Evolutionary conservation across 2,888 invertebrate species (phyloP).

Genomic region (Agonopterix subpropinquella): DNA sequence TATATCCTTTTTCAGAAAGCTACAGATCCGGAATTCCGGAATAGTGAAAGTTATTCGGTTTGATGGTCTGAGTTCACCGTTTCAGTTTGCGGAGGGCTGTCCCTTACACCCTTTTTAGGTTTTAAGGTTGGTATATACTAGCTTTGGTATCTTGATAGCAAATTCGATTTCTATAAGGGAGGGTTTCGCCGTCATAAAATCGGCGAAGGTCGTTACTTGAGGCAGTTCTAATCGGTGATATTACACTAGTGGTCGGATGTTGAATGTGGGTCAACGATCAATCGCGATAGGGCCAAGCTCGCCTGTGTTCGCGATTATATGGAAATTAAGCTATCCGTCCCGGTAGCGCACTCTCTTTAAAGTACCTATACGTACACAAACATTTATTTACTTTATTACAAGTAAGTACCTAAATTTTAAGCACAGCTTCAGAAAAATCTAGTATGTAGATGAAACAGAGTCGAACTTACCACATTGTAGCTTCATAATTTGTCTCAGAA

Average conservation of each 20-base stretch:
- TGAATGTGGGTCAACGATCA: constrained; percentile 64
- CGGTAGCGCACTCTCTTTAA: no score
- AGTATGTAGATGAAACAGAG: not conserved
- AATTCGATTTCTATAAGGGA: constrained; percentile 24
- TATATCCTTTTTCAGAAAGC: no score
- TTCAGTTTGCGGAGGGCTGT: no score
- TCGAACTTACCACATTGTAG: constrained; percentile 25
- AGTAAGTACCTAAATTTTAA: no score
- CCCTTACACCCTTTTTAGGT: no score
- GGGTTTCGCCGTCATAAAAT: constrained; percentile 18
- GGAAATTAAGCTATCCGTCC: constrained; percentile 38
- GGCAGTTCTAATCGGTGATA: constrained; percentile 12
- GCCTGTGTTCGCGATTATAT: constrained; percentile 51
- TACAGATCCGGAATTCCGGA: no score
- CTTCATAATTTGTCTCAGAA: constrained; percentile 10
- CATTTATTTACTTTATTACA: no score
- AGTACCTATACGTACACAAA: no score
- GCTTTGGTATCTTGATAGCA: not conserved
- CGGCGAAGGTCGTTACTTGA: constrained; percentile 28
- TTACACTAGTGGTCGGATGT: constrained; percentile 8
- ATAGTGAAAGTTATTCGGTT: no score
- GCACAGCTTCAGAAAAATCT: not conserved
- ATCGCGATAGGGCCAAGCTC: constrained; percentile 53
- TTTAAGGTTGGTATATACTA: no score
- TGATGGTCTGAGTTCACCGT: no score